Evolutionary conservation across 2,888 invertebrate genomes (phyloP), one percentile per base, ranked within the genome.

Genomic region (Corythucha ciliata): DNA sequence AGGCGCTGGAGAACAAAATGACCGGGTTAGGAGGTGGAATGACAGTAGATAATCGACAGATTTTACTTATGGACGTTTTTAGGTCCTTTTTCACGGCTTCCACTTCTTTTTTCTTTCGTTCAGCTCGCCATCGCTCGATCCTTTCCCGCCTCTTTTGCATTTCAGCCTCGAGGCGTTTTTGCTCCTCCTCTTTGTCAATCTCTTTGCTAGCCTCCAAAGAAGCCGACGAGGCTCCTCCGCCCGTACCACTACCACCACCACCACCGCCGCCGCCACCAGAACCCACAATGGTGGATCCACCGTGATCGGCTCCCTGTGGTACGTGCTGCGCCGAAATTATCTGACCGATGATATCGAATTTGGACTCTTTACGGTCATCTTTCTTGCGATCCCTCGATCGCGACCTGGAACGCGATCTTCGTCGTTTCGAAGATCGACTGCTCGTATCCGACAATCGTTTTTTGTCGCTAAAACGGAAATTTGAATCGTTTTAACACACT

Each of bases 91-190:
- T 86, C 4, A 80, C 81, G 5, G 80, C 77, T 65, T 89, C 86
- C 32, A 88, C 68, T 64, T 89, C 87, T 63, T 84, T 85, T 59
- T 88, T 83, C 67, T 92, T 92, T 12, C 93, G 77, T 62, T 96
- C 93, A 0, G 90, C 89, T 39, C 96, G 74, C 94, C 94, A 96
- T 47, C 92, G 78, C 68, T 97, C 96, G 57, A 97, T 94, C 46
- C 96, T 78, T 62, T 97, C 94, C 1, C 94, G 75, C 4, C 96
- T 76, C 67, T 91, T 93, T 64, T 89, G 90, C 94, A 96, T 96
- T 72, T 96, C 94, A 16, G 83, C 72, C 68, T 96, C 96, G 24
- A 97, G 69, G 24, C 87, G 80, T 60, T 81, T 84, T 64, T 91
- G 89, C 64, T 91, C 90, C 65, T 87, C 89, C 69, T 92, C 92